Evolutionary conservation across 2,113 vertebrate species (phyloP).

Genomic region (Channa maculata): DNA sequence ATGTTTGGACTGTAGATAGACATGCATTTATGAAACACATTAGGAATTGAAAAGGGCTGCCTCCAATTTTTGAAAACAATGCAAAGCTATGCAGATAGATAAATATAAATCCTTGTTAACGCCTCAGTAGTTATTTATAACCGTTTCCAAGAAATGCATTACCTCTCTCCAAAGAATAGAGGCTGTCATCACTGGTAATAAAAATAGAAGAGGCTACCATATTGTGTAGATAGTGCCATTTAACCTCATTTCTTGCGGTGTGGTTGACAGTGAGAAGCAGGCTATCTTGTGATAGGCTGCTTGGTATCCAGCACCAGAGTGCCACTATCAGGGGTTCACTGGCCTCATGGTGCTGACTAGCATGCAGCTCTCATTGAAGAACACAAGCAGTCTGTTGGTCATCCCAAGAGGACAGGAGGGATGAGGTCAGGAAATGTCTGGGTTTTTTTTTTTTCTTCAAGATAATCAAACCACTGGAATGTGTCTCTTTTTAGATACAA

Average conservation of each 20-base stretch:
- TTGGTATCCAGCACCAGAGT: conserved; percentile 72
- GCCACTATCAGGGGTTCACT: conserved; percentile 75
- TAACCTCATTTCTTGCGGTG: conserved; percentile 78
- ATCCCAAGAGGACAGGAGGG: conserved; percentile 55
- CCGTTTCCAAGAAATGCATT: conserved; percentile 67
- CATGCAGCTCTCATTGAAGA: conserved; percentile 65
- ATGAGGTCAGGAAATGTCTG: conserved; percentile 75
- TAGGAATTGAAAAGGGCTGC: conserved; percentile 30
- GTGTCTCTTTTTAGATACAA: conserved; percentile 57
- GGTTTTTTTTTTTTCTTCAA: conserved; percentile 50
- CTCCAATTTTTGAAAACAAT: conserved; percentile 44
- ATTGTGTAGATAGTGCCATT: conserved; percentile 77
- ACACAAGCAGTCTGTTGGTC: conserved; percentile 67
- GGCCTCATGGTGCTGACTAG: conserved; percentile 62
- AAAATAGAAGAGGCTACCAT: conserved; percentile 78
- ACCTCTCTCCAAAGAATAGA: conserved; percentile 60
- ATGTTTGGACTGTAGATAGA: conserved; percentile 34
- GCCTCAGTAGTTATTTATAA: conserved; percentile 59
- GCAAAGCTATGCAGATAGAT: conserved; percentile 47
- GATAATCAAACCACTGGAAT: conserved; percentile 65
- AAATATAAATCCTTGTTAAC: conserved; percentile 41
- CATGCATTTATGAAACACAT: conserved; percentile 46
- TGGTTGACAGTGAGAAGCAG: conserved; percentile 68
- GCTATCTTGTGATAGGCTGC: conserved; percentile 71
- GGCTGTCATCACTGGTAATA: conserved; percentile 76